Conservation (phyloP, 2,113 vertebrate species). For the Ciconia stormi region DNA sequence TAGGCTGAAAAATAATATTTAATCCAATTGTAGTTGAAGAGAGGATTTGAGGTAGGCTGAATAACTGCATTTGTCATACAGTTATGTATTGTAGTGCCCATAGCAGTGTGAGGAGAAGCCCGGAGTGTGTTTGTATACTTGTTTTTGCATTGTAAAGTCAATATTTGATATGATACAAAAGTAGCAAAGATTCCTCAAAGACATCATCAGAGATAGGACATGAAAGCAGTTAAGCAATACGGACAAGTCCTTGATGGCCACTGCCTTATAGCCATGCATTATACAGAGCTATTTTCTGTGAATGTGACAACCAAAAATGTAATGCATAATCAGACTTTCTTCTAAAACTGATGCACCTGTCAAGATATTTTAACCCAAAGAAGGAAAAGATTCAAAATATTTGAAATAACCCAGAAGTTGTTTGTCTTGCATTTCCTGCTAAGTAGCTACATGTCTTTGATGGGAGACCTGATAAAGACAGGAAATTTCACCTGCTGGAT, state of each 20-base stretch:
- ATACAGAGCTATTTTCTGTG: background rate
- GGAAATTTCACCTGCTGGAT: background rate
- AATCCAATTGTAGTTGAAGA: background rate
- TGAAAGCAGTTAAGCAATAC: background rate
- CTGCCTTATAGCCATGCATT: background rate
- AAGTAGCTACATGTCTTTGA: background rate
- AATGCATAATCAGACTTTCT: background rate
- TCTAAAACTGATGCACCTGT: background rate
- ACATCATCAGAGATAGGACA: background rate
- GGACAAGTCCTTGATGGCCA: background rate
- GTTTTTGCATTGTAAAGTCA: background rate
- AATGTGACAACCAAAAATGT: background rate
- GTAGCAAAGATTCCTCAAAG: background rate
- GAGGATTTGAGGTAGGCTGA: background rate
- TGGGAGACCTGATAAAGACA: background rate
- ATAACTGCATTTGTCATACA: background rate
- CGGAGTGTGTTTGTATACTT: background rate
- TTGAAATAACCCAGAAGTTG: background rate
- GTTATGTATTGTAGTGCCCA: background rate
- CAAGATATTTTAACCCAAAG: background rate
- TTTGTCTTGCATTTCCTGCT: background rate
- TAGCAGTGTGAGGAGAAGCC: background rate
- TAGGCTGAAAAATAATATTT: background rate
- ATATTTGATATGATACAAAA: background rate
- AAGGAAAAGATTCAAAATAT: background rate